Evolutionary conservation across 53 echinoderm and acorn worm genomes (phyloP).

Genomic region (Henricia sp.): DNA sequence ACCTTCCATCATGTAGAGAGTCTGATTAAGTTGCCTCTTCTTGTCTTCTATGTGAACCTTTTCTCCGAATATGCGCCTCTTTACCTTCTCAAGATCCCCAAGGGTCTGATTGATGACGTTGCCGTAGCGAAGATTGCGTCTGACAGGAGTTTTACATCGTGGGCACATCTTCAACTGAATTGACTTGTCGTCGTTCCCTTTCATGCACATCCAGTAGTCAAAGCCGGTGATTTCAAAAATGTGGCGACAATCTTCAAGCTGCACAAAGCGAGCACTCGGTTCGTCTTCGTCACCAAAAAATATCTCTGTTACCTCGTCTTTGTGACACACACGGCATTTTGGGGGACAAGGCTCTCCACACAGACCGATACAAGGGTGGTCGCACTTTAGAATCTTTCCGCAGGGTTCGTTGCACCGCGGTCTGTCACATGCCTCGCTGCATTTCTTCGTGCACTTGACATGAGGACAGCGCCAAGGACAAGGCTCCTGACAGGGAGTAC

Average conservation of each 20-base stretch:
- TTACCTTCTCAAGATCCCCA: conserved; percentile 70
- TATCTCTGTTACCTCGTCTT: conserved; percentile 82
- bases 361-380: conserved; percentile 87
- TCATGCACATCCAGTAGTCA: conserved; percentile 71
- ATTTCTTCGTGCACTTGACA: conserved; percentile 63
- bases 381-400: conserved; percentile 64
- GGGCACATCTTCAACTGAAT: conserved; percentile 78
- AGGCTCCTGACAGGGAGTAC: conserved; percentile 78
- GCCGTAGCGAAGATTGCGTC: conserved; percentile 78
- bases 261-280: conserved; percentile 77
- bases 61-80: conserved; percentile 65
- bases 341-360: conserved; percentile 90
- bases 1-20: neutral
- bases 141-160: conserved; percentile 70
- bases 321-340: conserved; percentile 82
- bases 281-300: conserved; percentile 88
- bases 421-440: conserved; percentile 80
- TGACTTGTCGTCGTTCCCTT: neutral
- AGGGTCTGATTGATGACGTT: conserved; percentile 71
- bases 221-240: conserved; percentile 68
- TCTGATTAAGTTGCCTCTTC: neutral
- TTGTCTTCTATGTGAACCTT: neutral
- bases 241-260: conserved; percentile 85
- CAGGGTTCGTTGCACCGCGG: conserved; percentile 77
- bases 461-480: conserved; percentile 91